Percentiles rank a stretch among this genome's conserved stretches.
Evolutionary conservation across 2,113 vertebrate species (phyloP).

Genomic region (Tricholaema leucomelas): DNA sequence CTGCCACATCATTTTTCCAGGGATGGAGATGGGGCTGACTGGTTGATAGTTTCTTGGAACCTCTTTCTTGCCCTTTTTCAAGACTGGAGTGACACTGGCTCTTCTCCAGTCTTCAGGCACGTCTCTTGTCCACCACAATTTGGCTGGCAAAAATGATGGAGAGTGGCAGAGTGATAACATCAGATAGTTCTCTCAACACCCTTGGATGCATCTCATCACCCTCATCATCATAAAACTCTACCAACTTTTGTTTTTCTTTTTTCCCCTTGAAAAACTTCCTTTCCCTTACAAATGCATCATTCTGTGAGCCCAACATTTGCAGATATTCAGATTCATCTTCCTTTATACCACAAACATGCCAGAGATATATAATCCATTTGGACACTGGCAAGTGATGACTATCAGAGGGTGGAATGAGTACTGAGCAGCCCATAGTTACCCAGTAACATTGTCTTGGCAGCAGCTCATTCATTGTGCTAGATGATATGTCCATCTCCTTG

Average conservation of each 20-base stretch:
- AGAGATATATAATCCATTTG: constrained; percentile 60
- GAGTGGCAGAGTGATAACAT: too few species aligned
- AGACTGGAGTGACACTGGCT: too few species aligned
- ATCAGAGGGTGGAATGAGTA: constrained; percentile 58
- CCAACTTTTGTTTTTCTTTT: constrained; percentile 5
- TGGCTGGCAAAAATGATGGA: too few species aligned
- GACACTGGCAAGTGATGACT: constrained; percentile 64
- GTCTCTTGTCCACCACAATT: too few species aligned
- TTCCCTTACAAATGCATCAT: constrained; percentile 52
- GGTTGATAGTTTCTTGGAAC: too few species aligned
- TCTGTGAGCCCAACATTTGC: constrained; percentile 23
- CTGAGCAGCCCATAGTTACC: constrained; percentile 54
- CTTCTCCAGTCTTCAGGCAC: too few species aligned
- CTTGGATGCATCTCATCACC: too few species aligned
- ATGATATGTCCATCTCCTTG: constrained; percentile 59
- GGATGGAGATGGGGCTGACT: too few species aligned
- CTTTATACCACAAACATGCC: constrained; percentile 63
- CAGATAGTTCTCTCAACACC: too few species aligned
- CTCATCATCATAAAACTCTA: constrained; percentile 29
- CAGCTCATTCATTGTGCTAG: constrained; percentile 51
- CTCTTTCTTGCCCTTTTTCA: too few species aligned
- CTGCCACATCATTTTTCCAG: too few species aligned
- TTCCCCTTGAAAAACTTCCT: constrained; percentile 43
- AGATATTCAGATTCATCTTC: constrained; percentile 65
- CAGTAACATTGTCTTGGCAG: constrained; percentile 53